These are phyloP conservation scores for Astropecten irregularis DNA, from an alignment of 53 echinoderm and acorn worm genomes.

Conservation along the genomic window DNA sequence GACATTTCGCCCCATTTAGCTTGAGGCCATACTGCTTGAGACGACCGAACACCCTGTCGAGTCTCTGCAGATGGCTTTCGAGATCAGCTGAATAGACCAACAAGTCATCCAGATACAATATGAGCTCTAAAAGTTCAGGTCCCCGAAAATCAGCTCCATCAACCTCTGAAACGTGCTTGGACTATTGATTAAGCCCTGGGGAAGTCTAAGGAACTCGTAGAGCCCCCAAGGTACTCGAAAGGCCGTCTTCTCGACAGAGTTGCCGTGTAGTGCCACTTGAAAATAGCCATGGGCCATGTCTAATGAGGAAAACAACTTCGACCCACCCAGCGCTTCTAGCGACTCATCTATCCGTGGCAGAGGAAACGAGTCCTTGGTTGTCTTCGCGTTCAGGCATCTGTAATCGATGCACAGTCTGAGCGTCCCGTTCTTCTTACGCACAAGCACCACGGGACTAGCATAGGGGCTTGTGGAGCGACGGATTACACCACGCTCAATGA, in stretches of 20 bases:
- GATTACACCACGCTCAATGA: conserved; percentile 22
- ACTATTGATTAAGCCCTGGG: conserved; percentile 40
- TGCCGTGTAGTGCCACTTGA: conserved; percentile 50
- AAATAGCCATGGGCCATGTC: conserved; percentile 70
- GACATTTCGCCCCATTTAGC: conserved; percentile 55
- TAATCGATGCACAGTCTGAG: conserved; percentile 43
- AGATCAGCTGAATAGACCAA: conserved; percentile 45
- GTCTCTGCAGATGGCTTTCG: conserved; percentile 33
- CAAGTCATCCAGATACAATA: conserved; percentile 68
- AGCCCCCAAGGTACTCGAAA: conserved; percentile 71
- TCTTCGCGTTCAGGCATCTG: conserved; percentile 14
- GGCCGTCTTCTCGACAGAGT: conserved; percentile 61
- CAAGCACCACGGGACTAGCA: conserved; percentile 22
- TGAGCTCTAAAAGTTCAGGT: not conserved
- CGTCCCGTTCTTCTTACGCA: conserved; percentile 24
- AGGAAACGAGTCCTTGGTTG: conserved; percentile 46
- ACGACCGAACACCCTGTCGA: conserved; percentile 35
- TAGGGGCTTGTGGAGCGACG: not conserved
- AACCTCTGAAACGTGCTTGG: not conserved
- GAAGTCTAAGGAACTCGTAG: conserved; percentile 40
- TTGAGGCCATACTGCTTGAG: too few relatives aligned
- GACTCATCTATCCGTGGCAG: conserved; percentile 63
- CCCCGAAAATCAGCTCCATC: not conserved
- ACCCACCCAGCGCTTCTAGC: conserved; percentile 56
- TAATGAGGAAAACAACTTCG: conserved; percentile 62